Conservation (phyloP, 2,797 vertebrate species). For the Spheniscus humboldti region DNA sequence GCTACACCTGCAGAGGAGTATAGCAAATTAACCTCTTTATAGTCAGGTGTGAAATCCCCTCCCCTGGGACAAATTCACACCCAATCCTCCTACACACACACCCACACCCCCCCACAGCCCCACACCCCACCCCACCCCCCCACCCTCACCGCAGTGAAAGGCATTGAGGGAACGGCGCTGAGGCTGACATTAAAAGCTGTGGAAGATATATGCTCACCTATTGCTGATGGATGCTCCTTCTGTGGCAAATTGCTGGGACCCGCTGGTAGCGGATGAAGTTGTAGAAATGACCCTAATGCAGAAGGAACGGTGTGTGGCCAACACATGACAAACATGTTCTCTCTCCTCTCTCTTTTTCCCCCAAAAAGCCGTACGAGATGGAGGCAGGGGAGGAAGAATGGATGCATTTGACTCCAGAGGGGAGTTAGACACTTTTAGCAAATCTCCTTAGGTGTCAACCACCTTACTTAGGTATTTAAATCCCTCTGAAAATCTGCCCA, state of each 20-base stretch:
- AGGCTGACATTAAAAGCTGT: not conserved
- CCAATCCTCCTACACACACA: not conserved
- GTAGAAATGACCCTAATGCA: not conserved
- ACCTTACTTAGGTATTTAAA: not conserved
- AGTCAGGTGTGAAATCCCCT: not conserved
- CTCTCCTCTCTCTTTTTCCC: not conserved
- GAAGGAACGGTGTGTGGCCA: not conserved
- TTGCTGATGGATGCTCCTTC: not conserved
- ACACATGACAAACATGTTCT: not conserved
- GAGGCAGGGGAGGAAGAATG: not conserved
- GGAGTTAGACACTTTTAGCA: not conserved
- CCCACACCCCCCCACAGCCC: not conserved
- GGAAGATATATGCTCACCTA: not conserved
- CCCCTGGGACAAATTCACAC: not conserved
- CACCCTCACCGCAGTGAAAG: not conserved
- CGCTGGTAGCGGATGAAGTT: rapidly evolving
- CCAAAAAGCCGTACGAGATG: not conserved
- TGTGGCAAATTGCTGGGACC: not conserved
- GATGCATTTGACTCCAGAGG: not conserved
- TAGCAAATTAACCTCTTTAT: not conserved
- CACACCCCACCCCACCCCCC: not conserved
- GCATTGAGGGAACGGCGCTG: rapidly evolving
- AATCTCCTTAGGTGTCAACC: not conserved
- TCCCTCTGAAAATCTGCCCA: not conserved
- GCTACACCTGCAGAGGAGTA: not conserved